phyloP scores from a whole-genome alignment of 2,113 vertebrate genomes.

The Labeo rohita region DNA sequence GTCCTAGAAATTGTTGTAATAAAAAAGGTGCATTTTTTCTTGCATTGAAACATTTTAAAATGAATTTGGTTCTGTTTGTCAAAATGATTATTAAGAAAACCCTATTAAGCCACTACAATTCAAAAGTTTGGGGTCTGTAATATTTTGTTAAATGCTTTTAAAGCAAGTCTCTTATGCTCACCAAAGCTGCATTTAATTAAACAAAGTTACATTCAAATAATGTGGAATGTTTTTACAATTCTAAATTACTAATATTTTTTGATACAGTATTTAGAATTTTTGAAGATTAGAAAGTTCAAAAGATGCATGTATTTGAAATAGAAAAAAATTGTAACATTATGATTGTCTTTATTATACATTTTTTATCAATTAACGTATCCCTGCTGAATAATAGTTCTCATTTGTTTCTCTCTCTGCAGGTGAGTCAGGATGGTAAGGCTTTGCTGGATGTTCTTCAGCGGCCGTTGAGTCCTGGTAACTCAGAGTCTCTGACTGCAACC shows the following conservation, averaged over 20 bases:
- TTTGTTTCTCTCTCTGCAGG: slow-evolving; percentile 71
- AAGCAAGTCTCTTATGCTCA: neutral
- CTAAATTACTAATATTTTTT: neutral
- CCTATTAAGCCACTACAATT: neutral
- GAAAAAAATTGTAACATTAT: neutral
- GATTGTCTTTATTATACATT: neutral
- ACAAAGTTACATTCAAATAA: neutral
- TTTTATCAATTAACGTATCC: neutral
- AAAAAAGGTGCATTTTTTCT: too few species aligned
- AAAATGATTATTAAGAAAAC: neutral
- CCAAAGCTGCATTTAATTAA: neutral
- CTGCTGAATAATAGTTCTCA: neutral
- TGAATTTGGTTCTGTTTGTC: neutral
- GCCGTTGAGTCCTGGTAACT: slow-evolving; percentile 92
- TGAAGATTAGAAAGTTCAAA: neutral
- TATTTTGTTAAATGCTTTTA: neutral
- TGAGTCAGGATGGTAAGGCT: slow-evolving; percentile 97
- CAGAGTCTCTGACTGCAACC: slow-evolving; percentile 94
- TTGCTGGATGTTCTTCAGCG: slow-evolving; percentile 94
- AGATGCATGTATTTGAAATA: neutral
- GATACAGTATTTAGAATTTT: neutral
- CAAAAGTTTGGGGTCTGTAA: neutral
- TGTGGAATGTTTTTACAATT: neutral
- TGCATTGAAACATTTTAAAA: too few species aligned
- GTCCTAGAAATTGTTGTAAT: too few species aligned